Conservation (phyloP, 2,113 vertebrate species). For the Catharus bicknelli region DNA sequence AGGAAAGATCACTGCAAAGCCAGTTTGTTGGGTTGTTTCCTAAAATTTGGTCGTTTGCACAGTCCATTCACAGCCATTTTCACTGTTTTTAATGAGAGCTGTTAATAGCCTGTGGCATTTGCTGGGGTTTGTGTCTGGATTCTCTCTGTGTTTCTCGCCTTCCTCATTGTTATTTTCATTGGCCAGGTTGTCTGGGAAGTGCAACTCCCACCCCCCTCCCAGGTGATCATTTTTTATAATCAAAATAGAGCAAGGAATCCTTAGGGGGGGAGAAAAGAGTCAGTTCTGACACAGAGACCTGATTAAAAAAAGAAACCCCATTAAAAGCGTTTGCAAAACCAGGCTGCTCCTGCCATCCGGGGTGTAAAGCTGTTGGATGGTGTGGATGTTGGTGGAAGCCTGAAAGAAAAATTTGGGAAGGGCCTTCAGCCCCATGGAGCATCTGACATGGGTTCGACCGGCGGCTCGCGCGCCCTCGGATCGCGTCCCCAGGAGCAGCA, state of each 20-base stretch:
- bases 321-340: constrained; percentile 40
- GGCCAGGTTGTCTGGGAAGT: constrained; percentile 15
- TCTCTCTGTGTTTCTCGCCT: neutral
- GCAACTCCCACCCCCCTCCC: neutral
- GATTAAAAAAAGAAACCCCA: constrained; percentile 66
- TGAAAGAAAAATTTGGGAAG: neutral
- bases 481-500: constrained; percentile 28
- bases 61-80: neutral
- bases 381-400: neutral
- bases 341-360: constrained; percentile 11
- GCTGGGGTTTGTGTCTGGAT: neutral
- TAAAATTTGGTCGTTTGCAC: neutral
- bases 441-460: constrained; percentile 35
- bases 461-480: neutral
- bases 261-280: neutral
- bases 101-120: constrained; percentile 6
- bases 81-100: neutral
- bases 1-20: neutral
- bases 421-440: constrained; percentile 43
- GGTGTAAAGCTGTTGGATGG: neutral
- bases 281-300: constrained; percentile 53
- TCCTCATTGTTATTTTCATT: neutral
- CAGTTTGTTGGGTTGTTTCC: neutral
- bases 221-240: neutral
- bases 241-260: constrained; percentile 61